Conservation (phyloP, 2,113 vertebrate species). For the Condylura cristata region DNA sequence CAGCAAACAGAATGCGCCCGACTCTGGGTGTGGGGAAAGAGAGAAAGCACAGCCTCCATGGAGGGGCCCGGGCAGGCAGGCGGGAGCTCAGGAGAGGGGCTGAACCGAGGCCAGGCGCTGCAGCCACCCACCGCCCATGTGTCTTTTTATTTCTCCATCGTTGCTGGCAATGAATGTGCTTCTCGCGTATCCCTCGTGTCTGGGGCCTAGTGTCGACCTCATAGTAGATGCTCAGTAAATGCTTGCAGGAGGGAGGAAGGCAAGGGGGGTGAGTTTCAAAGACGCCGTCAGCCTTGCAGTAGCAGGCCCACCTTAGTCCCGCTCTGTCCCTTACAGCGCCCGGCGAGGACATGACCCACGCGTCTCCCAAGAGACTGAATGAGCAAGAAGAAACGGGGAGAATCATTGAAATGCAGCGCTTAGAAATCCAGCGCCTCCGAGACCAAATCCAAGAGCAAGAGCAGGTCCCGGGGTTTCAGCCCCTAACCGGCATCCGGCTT, state of each 20-base stretch:
- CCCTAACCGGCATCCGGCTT: conserved; percentile 61
- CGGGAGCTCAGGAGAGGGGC: background rate
- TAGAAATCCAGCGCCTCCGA: conserved; percentile 87
- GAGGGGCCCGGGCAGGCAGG: background rate
- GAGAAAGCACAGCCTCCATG: background rate
- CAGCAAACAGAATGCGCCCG: background rate
- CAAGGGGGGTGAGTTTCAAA: background rate
- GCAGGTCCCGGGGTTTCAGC: conserved; percentile 61
- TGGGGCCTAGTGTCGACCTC: background rate
- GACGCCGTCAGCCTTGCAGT: background rate
- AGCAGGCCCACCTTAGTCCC: background rate
- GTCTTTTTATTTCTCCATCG: background rate
- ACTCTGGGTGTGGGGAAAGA: background rate
- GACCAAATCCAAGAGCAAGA: conserved; percentile 84
- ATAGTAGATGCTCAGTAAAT: background rate
- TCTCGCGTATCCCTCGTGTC: background rate
- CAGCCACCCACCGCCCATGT: background rate
- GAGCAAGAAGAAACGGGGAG: conserved; percentile 85
- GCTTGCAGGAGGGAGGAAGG: no score
- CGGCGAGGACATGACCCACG: background rate
- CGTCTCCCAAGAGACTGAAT: conserved; percentile 77
- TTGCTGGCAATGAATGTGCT: background rate
- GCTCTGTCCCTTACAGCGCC: conserved; percentile 77
- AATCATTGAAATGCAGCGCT: conserved; percentile 89
- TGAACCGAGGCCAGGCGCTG: background rate